Base-by-base conservation (phyloP, 2,113 vertebrate genomes). In the Lepus timidus region DNA sequence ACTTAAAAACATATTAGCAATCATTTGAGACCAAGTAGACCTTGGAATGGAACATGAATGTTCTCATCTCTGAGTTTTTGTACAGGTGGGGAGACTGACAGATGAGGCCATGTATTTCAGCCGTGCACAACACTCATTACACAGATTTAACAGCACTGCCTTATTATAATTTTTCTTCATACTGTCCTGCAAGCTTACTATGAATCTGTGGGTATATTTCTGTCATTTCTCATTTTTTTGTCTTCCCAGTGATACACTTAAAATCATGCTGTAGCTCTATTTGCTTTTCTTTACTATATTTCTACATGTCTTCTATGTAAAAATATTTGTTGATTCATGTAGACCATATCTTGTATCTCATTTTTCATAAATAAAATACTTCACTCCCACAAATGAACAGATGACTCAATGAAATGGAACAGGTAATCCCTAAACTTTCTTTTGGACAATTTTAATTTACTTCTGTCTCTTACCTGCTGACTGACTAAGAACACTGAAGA, bases 281-380 rank as follows among this genome's bases (percentile, higher is more conserved):
- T 8, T 23, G 11, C 65, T 81, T 76, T 62, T 22, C 67, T 64
- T 85, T 49, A 85, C 19, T 55, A 6, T 39, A 73, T 82, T 51
- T 70, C 39, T 70, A 25, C 31, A 23, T 4, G 36, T 55, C 33
- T 44, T 68, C 65, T 68, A 58, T 11, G 39, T n/a, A 79, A 90
- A 95, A 64, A 6, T 19, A 79, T 51, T 44, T 74, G 36, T 58
- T 86, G 58, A 52, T 65, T 82, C 44, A 79, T 12, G 51, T 1
- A 71, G 31, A 51, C 23, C 27, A 79, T 73, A 80, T 65, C 52
- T 62, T 70, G 20, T 36, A 84, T 61, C 23, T 73, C 12, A 79
- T 10, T 90, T 82, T 91, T 92, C 58, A 82, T 70, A 85, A 96
- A 78, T 19, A 78, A 86, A 92, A 75, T 14, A 36, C 13, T 64